A percentile compares a stretch with the other conserved stretches of the same genome.
Evolutionary conservation across 2,113 vertebrate species (phyloP).

Genomic region (Elephantulus edwardii): DNA sequence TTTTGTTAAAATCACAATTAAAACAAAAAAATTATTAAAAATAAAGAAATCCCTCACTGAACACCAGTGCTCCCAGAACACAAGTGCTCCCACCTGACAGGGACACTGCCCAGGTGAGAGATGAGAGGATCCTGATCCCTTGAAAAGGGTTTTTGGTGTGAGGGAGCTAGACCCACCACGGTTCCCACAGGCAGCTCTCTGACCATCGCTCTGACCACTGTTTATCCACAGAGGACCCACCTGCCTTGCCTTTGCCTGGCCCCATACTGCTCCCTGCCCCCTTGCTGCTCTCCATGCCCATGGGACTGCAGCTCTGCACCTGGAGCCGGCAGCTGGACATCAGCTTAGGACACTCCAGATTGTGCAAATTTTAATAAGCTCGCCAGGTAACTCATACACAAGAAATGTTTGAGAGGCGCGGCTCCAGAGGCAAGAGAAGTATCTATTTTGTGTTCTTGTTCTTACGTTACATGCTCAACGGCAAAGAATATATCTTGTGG

Average conservation of each 20-base stretch:
- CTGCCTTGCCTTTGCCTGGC: neutral
- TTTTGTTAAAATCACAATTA: too few species aligned
- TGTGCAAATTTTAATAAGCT: neutral
- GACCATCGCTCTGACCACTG: neutral
- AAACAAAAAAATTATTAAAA: too few species aligned
- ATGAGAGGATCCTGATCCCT: neutral
- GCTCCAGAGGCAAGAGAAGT: neutral
- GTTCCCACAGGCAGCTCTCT: neutral
- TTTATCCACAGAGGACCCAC: neutral
- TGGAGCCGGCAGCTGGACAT: neutral
- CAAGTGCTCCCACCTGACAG: neutral
- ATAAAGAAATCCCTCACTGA: neutral
- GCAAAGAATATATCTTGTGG: neutral
- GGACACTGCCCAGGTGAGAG: neutral
- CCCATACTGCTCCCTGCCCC: neutral
- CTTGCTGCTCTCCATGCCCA: accelerated
- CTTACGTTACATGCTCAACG: neutral
- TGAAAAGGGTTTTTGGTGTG: neutral
- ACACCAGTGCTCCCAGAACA: neutral
- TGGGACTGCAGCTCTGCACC: neutral
- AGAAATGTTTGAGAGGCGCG: neutral
- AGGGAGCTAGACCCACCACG: neutral
- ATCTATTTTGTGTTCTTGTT: neutral
- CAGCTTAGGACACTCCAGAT: neutral
- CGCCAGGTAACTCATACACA: neutral